Evolutionary conservation across 2,888 invertebrate species (phyloP), one percentile per base, ranked within the genome.

Genomic region (Shargacucullia verbasci): DNA sequence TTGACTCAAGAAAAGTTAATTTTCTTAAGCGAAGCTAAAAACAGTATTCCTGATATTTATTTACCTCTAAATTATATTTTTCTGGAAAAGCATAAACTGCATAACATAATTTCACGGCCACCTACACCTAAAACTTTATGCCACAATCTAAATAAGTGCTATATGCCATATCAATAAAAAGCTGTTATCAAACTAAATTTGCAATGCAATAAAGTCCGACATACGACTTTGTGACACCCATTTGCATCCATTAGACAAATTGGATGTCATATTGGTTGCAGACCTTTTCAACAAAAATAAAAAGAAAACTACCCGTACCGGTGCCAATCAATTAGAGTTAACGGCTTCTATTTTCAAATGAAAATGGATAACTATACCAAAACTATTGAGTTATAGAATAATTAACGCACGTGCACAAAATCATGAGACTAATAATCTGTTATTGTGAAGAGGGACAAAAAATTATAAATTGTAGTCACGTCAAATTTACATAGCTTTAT

Each of bases 171-270:
- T 39, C 56, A 45, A 58, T 61, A 73, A 61, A 55, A 60, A 58
- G 6, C 14, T 29, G 29, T 37, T 43, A 50, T 50, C 29, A 43
- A 12, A 40, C 3, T 35, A 56, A 47, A 35, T 61, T 62, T 37
- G 38, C 20, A 43, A 46, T n/a, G 34, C 34, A 43, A 40, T 61
- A 52, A 53, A 60, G 15, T 39, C 31, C 31, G 35, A 0, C 12
- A 59, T 44, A 12, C 10, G 9, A 40, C 27, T 68, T 38, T 49
- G 46, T 29, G 34, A 46, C 49, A 38, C 37, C 3, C 14, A 45
- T 54, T 57, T 52, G 10, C 41, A 49, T 37, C 48, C 69, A 69
- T 62, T 68, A 62, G 15, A 50, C 15, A 38, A 61, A 62, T 59
- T 70, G 69, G 38, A 35, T 12, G n/a, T 10, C n/a, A 34, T 35